Conservation (phyloP, 2,888 invertebrate species). For the Drosophila stalkeri region DNA sequence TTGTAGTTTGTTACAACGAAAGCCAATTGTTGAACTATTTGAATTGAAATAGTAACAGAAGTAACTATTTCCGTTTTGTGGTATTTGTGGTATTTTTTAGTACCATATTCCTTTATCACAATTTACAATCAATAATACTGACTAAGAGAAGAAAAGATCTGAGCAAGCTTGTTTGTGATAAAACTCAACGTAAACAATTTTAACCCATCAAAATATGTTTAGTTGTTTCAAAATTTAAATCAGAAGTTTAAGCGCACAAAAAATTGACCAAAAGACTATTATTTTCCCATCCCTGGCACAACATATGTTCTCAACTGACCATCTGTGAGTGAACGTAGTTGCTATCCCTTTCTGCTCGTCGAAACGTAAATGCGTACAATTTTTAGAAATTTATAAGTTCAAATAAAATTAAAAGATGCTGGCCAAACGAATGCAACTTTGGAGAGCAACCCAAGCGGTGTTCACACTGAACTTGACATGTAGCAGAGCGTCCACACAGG, state of each 20-base stretch:
- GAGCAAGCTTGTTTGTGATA: background rate
- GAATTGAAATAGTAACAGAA: background rate
- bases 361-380: conserved; percentile 39
- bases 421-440: conserved; percentile 70
- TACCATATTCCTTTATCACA: background rate
- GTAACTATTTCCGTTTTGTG: conserved; percentile 2
- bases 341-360: conserved; percentile 41
- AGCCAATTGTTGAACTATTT: background rate
- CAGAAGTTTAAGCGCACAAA: background rate
- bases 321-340: conserved; percentile 30
- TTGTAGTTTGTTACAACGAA: background rate
- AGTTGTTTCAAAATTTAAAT: conserved; percentile 8
- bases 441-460: conserved; percentile 58
- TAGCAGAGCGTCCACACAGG: conserved; percentile 58
- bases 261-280: background rate
- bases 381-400: conserved; percentile 51
- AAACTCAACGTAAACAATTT: background rate
- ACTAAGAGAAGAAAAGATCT: background rate
- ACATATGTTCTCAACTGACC: conserved; percentile 37
- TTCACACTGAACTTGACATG: conserved; percentile 42
- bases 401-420: conserved; percentile 61
- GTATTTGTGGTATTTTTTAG: conserved; percentile 13
- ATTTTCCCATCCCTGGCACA: conserved; percentile 34
- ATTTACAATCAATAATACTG: background rate
- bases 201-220: background rate